These are phyloP conservation scores for Phalacrocorax pelagicus DNA, from an alignment of 2,113 vertebrate genomes.

Conservation along the genomic window DNA sequence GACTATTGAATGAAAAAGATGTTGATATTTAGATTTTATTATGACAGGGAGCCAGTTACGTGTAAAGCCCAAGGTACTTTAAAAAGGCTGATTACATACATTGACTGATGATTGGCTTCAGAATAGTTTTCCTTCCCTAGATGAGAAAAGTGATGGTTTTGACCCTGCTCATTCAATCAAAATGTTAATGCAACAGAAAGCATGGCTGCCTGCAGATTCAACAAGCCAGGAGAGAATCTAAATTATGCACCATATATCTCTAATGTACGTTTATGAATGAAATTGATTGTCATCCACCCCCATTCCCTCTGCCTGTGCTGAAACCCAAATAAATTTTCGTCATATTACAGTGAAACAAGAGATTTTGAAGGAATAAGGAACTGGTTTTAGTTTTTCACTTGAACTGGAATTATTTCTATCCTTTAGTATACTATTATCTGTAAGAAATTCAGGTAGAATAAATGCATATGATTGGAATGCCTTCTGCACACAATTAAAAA, in stretches of 20 bases:
- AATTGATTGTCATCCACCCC: constrained; percentile 41
- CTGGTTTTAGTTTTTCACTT: constrained; percentile 28
- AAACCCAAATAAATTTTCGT: constrained; percentile 6
- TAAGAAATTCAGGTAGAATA: constrained; percentile 24
- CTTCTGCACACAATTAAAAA: constrained; percentile 4
- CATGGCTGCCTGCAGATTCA: constrained; percentile 50
- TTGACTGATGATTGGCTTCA: constrained; percentile 79
- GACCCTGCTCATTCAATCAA: constrained; percentile 78
- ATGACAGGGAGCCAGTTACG: constrained; percentile 2
- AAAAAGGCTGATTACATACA: constrained; percentile 71
- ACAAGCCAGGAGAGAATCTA: constrained; percentile 63
- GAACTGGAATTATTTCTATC: constrained; percentile 41
- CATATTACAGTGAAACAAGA: constrained; percentile 39
- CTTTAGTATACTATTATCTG: constrained; percentile 45
- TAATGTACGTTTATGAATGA: constrained; percentile 65
- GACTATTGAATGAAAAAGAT: constrained; percentile 40
- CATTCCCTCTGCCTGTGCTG: not conserved
- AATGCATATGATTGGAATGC: not conserved
- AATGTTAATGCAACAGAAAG: constrained; percentile 74
- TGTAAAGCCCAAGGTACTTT: constrained; percentile 50
- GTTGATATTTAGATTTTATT: constrained; percentile 59
- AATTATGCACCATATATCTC: constrained; percentile 59
- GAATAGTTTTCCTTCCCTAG: constrained; percentile 69
- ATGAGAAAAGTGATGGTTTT: constrained; percentile 69
- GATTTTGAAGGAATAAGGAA: constrained; percentile 6